phyloP scores from a whole-genome alignment of 2,113 vertebrate species.

The Gulo gulo region DNA sequence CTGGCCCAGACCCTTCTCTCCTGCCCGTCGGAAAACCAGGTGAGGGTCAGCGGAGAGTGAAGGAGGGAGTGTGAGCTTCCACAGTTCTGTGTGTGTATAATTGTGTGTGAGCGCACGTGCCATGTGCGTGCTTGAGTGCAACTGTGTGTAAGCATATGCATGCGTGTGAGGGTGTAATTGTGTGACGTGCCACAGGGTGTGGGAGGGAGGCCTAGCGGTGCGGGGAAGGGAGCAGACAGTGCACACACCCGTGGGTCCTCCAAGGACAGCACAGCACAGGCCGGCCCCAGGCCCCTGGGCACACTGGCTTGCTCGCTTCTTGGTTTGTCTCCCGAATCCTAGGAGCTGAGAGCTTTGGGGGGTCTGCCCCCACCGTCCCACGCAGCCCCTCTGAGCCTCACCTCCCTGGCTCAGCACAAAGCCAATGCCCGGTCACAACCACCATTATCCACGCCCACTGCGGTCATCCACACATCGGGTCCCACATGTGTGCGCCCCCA shows the following conservation, averaged over 20 bases:
- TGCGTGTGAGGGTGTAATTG: not conserved
- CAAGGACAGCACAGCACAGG: not conserved
- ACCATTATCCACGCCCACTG: not conserved
- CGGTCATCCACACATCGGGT: not conserved
- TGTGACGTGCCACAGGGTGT: not conserved
- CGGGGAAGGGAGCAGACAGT: not conserved
- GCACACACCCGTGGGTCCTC: not conserved
- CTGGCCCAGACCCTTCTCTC: not conserved
- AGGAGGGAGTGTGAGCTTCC: not conserved
- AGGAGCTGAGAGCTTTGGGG: not conserved
- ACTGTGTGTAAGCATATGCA: not conserved
- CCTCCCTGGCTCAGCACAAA: not conserved
- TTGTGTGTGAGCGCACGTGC: not conserved
- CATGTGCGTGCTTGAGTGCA: not conserved
- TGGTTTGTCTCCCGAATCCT: not conserved
- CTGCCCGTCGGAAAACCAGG: not conserved
- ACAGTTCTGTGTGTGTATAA: not conserved
- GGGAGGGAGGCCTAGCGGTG: not conserved
- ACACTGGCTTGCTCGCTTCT: not conserved
- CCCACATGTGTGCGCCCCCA: accelerated
- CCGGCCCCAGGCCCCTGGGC: not conserved
- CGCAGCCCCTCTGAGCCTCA: not conserved
- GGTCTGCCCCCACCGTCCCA: not conserved
- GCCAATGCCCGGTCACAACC: not conserved
- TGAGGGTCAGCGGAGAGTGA: not conserved